phyloP scores from a whole-genome alignment of 2,797 vertebrate genomes.

The Megaceryle alcyon region DNA sequence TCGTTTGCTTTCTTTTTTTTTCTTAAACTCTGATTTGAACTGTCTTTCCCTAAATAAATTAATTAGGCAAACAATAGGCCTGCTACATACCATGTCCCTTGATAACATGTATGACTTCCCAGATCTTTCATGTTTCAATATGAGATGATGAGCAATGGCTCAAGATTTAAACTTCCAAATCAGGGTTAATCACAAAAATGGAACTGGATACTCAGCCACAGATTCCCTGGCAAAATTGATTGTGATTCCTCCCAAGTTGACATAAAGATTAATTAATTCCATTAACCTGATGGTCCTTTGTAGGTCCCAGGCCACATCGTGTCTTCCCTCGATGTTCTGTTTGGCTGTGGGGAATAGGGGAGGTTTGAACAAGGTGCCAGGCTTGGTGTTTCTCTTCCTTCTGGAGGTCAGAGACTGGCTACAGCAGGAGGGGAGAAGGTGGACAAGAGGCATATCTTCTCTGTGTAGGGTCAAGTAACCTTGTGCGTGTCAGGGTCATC shows the following conservation, averaged over 20 bases:
- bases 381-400: not conserved
- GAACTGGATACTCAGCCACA: not conserved
- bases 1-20: not conserved
- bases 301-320: not conserved
- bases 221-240: not conserved
- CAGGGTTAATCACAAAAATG: not conserved
- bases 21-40: not conserved
- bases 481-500: rapidly evolving
- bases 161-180: not conserved
- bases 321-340: not conserved
- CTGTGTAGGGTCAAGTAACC: not conserved
- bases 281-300: not conserved
- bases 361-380: not conserved
- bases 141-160: not conserved
- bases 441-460: not conserved
- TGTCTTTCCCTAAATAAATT: not conserved
- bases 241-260: not conserved
- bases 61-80: not conserved
- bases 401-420: not conserved
- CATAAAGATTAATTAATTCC: not conserved
- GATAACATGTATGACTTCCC: not conserved
- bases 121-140: not conserved
- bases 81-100: not conserved
- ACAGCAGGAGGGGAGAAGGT: not conserved
- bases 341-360: not conserved